Base-by-base conservation (phyloP, 2,888 invertebrate species). In the Mayetiola destructor region DNA sequence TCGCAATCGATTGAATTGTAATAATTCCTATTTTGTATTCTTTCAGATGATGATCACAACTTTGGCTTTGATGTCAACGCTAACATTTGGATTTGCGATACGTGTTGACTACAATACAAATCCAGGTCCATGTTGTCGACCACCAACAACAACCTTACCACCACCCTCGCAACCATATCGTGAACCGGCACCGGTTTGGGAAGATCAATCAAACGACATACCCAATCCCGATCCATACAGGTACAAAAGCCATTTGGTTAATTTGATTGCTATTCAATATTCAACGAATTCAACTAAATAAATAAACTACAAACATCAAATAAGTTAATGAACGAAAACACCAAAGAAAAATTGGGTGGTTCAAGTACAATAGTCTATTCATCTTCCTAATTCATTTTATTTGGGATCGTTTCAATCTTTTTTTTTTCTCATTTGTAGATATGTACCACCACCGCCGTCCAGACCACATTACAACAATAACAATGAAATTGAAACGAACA, bases 101-200 rank as follows among this genome's bases (percentile, higher is more conserved):
- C 77, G 76, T 71, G 80, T 80, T 59, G 77, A 78, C 67, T 80
- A 73, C 67, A 80, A 80, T 64, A 80, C 80, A 2, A 80, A 76
- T 63, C 75, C 67, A 6, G 80, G 80, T 18, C 80, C 80, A 48
- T 80, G 80, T 54, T 72, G 74, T 66, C 80, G 80, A 20, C 78
- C 79, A 56, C 69, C 75, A 60, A 76, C 78, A 59, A 76, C 76
- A 61, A 72, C 74, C 8, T 72, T 74, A 6, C 69, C 72, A 61
- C 70, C 73, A 63, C 75, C 71, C 21, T 62, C 71, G 63, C 77
- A 72, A 66, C 79, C 79, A 54, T 77, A 72, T 66, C 73, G 77
- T 20, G 69, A 67, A 27, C 80, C 80, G 1, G 80, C 80, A 61
- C 77, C 80, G 29, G 80, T 80, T 18, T 80, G 80, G 80, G 80